Base-by-base conservation (phyloP, 2,797 vertebrate species). In the Ciconia nigra region DNA sequence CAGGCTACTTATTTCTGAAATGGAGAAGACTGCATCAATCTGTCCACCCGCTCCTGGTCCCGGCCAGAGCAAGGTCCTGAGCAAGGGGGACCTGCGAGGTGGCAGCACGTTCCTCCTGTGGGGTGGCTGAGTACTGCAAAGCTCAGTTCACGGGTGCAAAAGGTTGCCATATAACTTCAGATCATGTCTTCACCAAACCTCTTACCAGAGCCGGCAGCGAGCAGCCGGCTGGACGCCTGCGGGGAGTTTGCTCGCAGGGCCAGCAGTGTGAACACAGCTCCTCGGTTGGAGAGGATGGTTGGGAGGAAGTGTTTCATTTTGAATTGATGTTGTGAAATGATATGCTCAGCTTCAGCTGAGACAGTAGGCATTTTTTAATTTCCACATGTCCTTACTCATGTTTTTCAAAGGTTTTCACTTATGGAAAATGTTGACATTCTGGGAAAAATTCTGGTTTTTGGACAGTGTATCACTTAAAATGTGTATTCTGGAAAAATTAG, bases 71-170 rank as follows among this genome's bases (percentile, higher is more conserved):
- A 21, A 33, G 33, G 76, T 78, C 58, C 55, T 49, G 85, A 73
- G 42, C 44, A 2, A 3, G 28, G 55, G 21, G 19, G 17, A 58
- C n/a, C 28, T 11, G 2, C 0, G 1, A 7, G 16, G 14, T 0
- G 1, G 63, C 55, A 47, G 59, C 33, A 5, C 0, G 0, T 42
- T 78, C 49, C 39, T 69, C 33, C 54, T 13, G 29, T 0, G 0
- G 9, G 4, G 26, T 63, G 35, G 11, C 51, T 29, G 85, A 63
- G 69, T 44, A 17, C 63, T 21, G 24, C 49, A 46, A 10, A 54
- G 72, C 83, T 87, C 29, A 3, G 5, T 2, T 47, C 62, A 20
- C 1, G 4, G 3, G 5, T 71, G 41, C 4, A 7, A 4, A 28
- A 67, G 31, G 9, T 15, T 51, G 21, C 35, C 13, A 0, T 4